Evolutionary conservation across 37 sponge, comb jelly and placozoan species (phyloP).

Genomic region (Tethya wilhelma): DNA sequence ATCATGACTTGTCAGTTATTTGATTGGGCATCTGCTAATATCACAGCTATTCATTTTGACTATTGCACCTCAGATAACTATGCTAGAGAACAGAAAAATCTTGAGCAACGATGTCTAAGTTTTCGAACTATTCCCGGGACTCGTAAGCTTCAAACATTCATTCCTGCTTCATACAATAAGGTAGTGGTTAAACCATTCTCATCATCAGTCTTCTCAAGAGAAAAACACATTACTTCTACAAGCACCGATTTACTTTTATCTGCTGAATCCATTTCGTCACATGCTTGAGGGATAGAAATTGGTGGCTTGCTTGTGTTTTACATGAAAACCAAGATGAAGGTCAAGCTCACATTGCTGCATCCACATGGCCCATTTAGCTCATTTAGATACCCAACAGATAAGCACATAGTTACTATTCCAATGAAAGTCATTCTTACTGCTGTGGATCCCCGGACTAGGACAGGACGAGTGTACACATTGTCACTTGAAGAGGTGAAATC

Average conservation of each 20-base stretch:
- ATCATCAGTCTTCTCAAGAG: no score
- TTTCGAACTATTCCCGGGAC: slow-evolving; percentile 27
- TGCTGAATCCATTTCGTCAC: no score
- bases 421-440: slow-evolving; percentile 1
- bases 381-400: slow-evolving; percentile 22
- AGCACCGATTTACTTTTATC: slow-evolving; percentile 6
- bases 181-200: no score
- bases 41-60: slow-evolving; percentile 13
- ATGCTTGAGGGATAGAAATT: slow-evolving; percentile 15
- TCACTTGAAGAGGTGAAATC: background rate
- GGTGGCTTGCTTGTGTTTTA: slow-evolving; percentile 46
- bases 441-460: slow-evolving; percentile 22
- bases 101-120: background rate
- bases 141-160: background rate
- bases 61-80: background rate
- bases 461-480: slow-evolving; percentile 17
- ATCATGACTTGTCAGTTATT: slow-evolving; percentile 21
- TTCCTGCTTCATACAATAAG: no score
- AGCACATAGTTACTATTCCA: slow-evolving; percentile 15
- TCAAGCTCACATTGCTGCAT: slow-evolving; percentile 24
- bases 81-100: background rate
- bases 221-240: background rate
- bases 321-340: background rate
- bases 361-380: slow-evolving; percentile 37
- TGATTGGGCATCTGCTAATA: background rate